Percentiles rank a stretch among this genome's conserved stretches.
Conservation (phyloP, 2,888 invertebrate genomes). For the Mesorhabditis spiculigera region DNA sequence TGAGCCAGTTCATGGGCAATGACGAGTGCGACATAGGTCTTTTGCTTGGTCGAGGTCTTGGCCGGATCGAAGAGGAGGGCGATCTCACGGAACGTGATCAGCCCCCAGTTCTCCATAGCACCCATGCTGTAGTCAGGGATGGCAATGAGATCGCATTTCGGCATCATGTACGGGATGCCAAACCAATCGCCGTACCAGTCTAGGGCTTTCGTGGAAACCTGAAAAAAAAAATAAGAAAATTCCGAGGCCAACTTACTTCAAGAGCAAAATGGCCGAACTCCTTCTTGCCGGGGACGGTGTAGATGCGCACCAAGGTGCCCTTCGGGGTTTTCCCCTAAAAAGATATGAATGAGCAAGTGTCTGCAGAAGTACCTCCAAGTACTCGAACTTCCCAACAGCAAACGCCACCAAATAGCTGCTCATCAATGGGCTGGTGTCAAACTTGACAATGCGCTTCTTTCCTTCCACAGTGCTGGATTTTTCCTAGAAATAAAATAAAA, state of each 20-base stretch:
- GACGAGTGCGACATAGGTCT: slow-evolving; percentile 72
- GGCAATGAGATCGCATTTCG: slow-evolving; percentile 92
- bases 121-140: slow-evolving; percentile 89
- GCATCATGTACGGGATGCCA: slow-evolving; percentile 86
- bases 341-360: background rate
- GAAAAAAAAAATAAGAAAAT: background rate
- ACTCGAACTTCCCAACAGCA: slow-evolving; percentile 91
- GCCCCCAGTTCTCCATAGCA: slow-evolving; percentile 98
- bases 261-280: slow-evolving; percentile 87
- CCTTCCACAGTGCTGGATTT: slow-evolving; percentile 16
- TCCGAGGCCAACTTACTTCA: slow-evolving; percentile 68
- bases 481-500: background rate
- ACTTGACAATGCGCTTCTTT: slow-evolving; percentile 66
- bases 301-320: slow-evolving; percentile 73
- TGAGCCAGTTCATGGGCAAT: slow-evolving; percentile 84
- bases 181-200: slow-evolving; percentile 93
- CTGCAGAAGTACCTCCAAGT: slow-evolving; percentile 69
- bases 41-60: slow-evolving; percentile 73
- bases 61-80: slow-evolving; percentile 83
- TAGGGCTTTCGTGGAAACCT: slow-evolving; percentile 66
- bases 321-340: slow-evolving; percentile 58
- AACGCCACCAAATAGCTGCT: slow-evolving; percentile 90
- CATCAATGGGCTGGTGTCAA: slow-evolving; percentile 85
- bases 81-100: slow-evolving; percentile 87
- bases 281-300: slow-evolving; percentile 77